Base-by-base conservation (phyloP, 2,888 invertebrate species). In the Andrena trimmerana region DNA sequence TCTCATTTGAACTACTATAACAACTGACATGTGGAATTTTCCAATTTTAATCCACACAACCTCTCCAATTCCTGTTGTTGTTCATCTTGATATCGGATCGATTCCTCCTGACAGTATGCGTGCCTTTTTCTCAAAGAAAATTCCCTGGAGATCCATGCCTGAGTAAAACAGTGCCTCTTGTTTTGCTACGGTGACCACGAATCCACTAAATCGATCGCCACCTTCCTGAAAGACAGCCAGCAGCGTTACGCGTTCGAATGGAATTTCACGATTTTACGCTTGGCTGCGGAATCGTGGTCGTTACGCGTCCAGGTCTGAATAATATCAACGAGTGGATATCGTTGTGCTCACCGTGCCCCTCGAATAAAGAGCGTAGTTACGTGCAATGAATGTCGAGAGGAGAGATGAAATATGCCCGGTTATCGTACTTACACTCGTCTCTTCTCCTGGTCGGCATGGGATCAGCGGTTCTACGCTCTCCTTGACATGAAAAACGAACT, bases 201-300 rank as follows among this genome's bases (percentile, higher is more conserved):
- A 59, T 24, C 42, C 63, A 33, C 52, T 48, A 68, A 65, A 24
- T 2, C 20, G 57, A 83, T 73, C 76, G 76, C 70, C 72, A 76
- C 71, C 78, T 73, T 75, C 24, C 65, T 31, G 59, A 66, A 48
- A 62, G 77, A 78, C 66, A 52, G 78, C 42, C 57, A 48, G 52
- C 59, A 71, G 77, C 57, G 78, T 83, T 81, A 79, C 75, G 73
- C 60, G 81, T 73, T 81, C 73, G 82, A 83, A 74, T 67, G 86
- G 86, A 89, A 86, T 86, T 81, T 81, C 81, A 76, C 83, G 89
- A 89, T 89, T 89, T 89, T 88, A 89, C 82, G 89, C 82, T 81
- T 66, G 52, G 57, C 62, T 69, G 83, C 82, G 76, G 79, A 74
- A 85, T 88, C 78, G 80, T 57, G 78, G 72, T 83, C 78, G 86